A percentile compares a stretch with the other conserved stretches of the same genome.
phyloP scores from a whole-genome alignment of 2,888 invertebrate genomes.

The Deilephila elpenor region DNA sequence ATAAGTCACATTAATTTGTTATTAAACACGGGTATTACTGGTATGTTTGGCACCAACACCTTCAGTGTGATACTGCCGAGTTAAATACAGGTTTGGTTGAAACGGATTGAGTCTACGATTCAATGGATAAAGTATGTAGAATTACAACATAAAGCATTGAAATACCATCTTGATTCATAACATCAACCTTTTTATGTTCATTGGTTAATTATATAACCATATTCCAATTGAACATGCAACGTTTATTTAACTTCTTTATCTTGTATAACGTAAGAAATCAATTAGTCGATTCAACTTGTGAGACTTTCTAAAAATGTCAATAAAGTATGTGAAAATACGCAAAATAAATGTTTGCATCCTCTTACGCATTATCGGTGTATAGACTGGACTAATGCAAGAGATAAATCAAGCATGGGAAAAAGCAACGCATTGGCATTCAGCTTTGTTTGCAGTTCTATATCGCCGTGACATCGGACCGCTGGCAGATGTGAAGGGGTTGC shows the following conservation, averaged over 20 bases:
- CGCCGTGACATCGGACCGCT: conserved; percentile 58
- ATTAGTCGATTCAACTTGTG: not conserved
- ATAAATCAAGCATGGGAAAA: conserved; percentile 68
- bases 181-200: no score
- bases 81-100: no score
- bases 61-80: no score
- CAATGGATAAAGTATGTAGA: no score
- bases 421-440: conserved; percentile 46
- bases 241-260: not conserved
- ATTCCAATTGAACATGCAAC: no score
- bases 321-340: not conserved
- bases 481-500: conserved; percentile 43
- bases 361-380: not conserved
- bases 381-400: conserved; percentile 32
- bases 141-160: no score
- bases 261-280: not conserved
- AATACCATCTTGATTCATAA: no score
- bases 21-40: conserved; percentile 2
- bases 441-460: conserved; percentile 52
- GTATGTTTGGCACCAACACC: not conserved
- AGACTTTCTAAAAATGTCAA: not conserved
- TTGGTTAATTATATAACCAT: no score
- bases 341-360: not conserved
- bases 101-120: no score
- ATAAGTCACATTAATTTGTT: conserved; percentile 9